These are phyloP conservation scores for Pterostichus niger DNA, from an alignment of 2,888 invertebrate genomes.

Conservation along the genomic window DNA sequence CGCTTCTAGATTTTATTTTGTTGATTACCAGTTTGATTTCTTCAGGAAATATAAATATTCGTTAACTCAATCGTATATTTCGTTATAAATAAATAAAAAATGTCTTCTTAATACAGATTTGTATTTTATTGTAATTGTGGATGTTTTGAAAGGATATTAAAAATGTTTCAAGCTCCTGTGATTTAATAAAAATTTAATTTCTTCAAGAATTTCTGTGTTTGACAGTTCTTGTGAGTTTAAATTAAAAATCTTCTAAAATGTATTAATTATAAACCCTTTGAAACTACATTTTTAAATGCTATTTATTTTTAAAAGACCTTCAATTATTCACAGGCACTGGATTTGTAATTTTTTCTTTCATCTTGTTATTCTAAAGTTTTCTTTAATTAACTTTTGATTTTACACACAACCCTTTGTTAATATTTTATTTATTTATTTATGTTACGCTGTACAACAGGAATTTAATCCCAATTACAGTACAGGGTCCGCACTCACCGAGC, in stretches of 20 bases:
- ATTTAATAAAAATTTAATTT: constrained; percentile 9
- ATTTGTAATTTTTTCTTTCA: too few species aligned
- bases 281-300: not conserved
- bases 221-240: not conserved
- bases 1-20: not conserved
- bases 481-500: too few species aligned
- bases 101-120: not conserved
- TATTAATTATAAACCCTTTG: constrained; percentile 14
- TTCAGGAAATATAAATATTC: constrained; percentile 23
- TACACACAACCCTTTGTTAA: too few species aligned
- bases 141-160: not conserved
- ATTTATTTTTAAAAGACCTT: not conserved
- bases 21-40: constrained; percentile 7
- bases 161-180: constrained; percentile 1
- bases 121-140: not conserved
- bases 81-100: constrained; percentile 19
- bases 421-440: too few species aligned
- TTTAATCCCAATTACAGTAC: too few species aligned
- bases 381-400: too few species aligned
- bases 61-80: constrained; percentile 2
- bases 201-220: not conserved
- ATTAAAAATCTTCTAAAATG: constrained; percentile 20
- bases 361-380: too few species aligned
- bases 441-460: too few species aligned
- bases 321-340: too few species aligned